Evolutionary conservation across 2,113 vertebrate genomes (phyloP).

Genomic region (Cyanoliseus patagonus): DNA sequence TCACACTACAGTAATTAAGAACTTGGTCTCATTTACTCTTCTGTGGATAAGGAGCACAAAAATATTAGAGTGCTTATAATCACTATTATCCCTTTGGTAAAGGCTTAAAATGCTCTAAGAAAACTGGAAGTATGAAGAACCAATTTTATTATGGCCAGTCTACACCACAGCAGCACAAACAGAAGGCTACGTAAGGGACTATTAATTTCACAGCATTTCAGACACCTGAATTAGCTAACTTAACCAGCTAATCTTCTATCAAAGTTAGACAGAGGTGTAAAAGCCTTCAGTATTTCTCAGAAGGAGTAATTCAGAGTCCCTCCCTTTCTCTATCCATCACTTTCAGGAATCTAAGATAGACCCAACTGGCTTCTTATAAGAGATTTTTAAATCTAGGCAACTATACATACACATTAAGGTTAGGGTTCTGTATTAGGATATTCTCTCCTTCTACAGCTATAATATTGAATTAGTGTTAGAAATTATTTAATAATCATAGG

Average conservation of each 20-base stretch:
- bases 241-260: background rate
- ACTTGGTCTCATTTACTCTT: background rate
- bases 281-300: background rate
- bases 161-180: background rate
- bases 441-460: background rate
- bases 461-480: background rate
- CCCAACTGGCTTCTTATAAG: background rate
- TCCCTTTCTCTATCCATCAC: background rate
- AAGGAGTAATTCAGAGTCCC: background rate
- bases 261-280: background rate
- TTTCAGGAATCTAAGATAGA: background rate
- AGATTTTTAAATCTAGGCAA: background rate
- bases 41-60: background rate
- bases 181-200: background rate
- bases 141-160: background rate
- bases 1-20: background rate
- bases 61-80: background rate
- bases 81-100: background rate
- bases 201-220: background rate
- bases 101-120: background rate
- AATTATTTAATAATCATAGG: background rate
- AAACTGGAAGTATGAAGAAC: background rate
- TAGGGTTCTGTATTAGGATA: background rate
- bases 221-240: background rate
- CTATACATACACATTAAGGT: fast-evolving